Evolutionary conservation across 2,113 vertebrate genomes (phyloP), one percentile per base, ranked within the genome.

Genomic region (Forbesichthys agassizii): DNA sequence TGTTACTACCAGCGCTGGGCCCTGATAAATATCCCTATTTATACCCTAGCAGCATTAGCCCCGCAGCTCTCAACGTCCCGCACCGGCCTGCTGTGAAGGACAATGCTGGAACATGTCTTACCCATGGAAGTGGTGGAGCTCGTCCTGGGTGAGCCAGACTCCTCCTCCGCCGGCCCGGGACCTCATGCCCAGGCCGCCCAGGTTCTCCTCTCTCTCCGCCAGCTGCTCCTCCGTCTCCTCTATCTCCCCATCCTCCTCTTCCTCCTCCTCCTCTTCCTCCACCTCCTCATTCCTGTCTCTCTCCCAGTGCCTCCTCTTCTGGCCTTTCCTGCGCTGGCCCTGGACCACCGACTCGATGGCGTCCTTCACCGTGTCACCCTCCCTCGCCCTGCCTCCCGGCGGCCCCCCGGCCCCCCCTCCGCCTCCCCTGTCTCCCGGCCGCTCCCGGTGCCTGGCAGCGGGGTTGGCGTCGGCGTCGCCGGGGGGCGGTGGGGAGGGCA

Each of bases 311-410:
- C 87, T 90, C 71, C 84, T 88, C 82, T 91, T 92, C 64, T 88
- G 88, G 42, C 84, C 71, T 70, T 87, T 90, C 48, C 86, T 77
- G n/a, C 77, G 85, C 74, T 92, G 90, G 5, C 91, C 91, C 78
- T 98, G 95, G 81, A 99, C 95, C 33, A 99, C 98, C 0, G 96
- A 94, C 79, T 99, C 98, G 0, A 98, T 99, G 69, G 95, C 95
- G 70, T 97, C 96, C 71, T 92, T 94, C 69, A 98, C 91, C 1
- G 95, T 90, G 83, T 98, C 96, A 72, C 91, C 89, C 20, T 90
- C 87, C 84, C 86, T 95, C 90, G 81, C 92, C 68, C 77, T 80
- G 51, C 64, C 74, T 10, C 73, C 89, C 6, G 61, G 60, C 48
- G 4, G 20, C 48, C 12, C 12, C 18, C 55, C 9, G 55, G 11